phyloP scores from a whole-genome alignment of 1,140 invertebrate genomes.

The Caenorhabditis latens region DNA sequence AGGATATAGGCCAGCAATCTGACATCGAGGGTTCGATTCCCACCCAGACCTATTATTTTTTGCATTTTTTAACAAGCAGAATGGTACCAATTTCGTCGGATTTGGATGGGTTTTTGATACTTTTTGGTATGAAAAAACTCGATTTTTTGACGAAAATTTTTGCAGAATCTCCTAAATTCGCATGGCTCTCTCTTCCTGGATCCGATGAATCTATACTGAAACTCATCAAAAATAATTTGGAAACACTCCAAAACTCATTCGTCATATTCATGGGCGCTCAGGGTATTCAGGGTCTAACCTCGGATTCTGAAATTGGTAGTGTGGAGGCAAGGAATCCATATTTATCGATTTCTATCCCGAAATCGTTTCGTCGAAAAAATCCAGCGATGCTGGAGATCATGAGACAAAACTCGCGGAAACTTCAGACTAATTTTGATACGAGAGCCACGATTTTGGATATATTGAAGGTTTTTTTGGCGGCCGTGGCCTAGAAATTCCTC shows the following conservation, averaged over 20 bases:
- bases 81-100: too few relatives aligned
- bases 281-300: constrained; percentile 26
- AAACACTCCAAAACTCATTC: constrained; percentile 57
- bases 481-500: background rate
- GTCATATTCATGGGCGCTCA: constrained; percentile 64
- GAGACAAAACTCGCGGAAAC: constrained; percentile 56
- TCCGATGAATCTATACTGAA: too few relatives aligned
- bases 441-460: constrained; percentile 64
- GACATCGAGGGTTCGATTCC: too few relatives aligned
- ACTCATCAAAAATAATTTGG: too few relatives aligned
- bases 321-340: constrained; percentile 61
- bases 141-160: too few relatives aligned
- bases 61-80: too few relatives aligned
- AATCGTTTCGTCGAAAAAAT: constrained; percentile 42
- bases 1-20: too few relatives aligned
- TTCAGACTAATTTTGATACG: constrained; percentile 66
- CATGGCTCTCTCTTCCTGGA: too few relatives aligned
- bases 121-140: too few relatives aligned
- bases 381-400: constrained; percentile 22
- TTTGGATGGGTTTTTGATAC: too few relatives aligned
- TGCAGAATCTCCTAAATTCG: too few relatives aligned
- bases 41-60: too few relatives aligned
- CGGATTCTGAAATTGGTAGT: constrained; percentile 50
- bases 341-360: constrained; percentile 60
- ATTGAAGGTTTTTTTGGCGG: background rate